Evolutionary conservation across 2,113 vertebrate species (phyloP).

Genomic region (Silurus meridionalis): DNA sequence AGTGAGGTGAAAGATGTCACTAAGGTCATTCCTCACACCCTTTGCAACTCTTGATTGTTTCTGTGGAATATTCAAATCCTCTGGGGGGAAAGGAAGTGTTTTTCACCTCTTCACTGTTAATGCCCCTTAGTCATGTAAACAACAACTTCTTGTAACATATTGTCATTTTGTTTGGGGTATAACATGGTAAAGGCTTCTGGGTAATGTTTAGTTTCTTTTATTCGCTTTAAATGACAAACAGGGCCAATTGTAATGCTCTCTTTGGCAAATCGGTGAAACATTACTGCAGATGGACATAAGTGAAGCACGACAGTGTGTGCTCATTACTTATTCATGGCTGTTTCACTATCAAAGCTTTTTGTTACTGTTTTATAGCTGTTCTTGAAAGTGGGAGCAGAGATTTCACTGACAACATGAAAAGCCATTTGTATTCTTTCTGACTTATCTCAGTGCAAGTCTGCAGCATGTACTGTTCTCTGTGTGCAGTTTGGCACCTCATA

Average conservation of each 20-base stretch:
- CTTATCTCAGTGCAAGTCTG: slow-evolving; percentile 9
- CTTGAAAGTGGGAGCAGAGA: slow-evolving; percentile 14
- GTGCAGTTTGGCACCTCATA: slow-evolving; percentile 18
- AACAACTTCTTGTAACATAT: slow-evolving; percentile 4
- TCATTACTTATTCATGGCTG: slow-evolving; percentile 31
- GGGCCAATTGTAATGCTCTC: neutral
- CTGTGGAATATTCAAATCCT: slow-evolving; percentile 35
- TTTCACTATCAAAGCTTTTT: slow-evolving; percentile 35
- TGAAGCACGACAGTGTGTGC: neutral
- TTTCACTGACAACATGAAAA: slow-evolving; percentile 20
- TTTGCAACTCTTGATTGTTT: slow-evolving; percentile 9
- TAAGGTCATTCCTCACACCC: slow-evolving; percentile 25
- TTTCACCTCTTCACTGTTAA: slow-evolving; percentile 21
- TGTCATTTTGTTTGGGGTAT: slow-evolving; percentile 10
- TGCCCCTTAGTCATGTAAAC: slow-evolving; percentile 15
- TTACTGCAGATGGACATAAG: neutral
- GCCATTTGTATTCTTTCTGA: slow-evolving; percentile 38
- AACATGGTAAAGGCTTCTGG: neutral
- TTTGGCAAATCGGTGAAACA: slow-evolving; percentile 23
- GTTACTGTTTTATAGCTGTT: slow-evolving; percentile 38
- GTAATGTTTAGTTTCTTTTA: slow-evolving; percentile 37
- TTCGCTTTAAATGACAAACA: slow-evolving; percentile 3
- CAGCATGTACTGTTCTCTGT: slow-evolving; percentile 2
- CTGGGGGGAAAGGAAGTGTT: slow-evolving; percentile 33
- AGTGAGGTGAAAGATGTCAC: slow-evolving; percentile 34